Percentiles rank a stretch among this genome's conserved stretches.
phyloP scores from a whole-genome alignment of 2,113 vertebrate species.

The Cercopithecus mona region DNA sequence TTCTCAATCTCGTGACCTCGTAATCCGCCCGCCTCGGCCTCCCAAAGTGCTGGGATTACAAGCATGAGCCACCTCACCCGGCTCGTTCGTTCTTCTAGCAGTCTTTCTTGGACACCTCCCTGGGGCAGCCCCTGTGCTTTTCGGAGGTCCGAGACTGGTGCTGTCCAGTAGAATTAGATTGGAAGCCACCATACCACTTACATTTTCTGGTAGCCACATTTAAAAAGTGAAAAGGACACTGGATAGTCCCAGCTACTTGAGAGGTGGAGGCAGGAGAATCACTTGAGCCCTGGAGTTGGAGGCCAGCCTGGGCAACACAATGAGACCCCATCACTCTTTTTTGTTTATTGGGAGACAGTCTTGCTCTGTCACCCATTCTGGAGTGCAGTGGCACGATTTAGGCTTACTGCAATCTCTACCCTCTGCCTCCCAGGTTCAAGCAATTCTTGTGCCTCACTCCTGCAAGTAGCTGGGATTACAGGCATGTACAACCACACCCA shows the following conservation, averaged over 20 bases:
- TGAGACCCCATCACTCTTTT: not conserved
- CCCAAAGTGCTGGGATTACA: too few relatives aligned
- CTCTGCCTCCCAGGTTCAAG: too few relatives aligned
- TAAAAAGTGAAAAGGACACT: not conserved
- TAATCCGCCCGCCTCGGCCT: too few relatives aligned
- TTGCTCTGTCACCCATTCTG: too few relatives aligned
- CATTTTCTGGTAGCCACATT: not conserved
- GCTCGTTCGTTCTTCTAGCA: not conserved
- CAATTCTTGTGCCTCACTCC: too few relatives aligned
- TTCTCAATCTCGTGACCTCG: too few relatives aligned
- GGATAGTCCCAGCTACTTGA: not conserved
- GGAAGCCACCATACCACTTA: accelerated
- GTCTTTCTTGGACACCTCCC: not conserved
- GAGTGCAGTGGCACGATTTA: too few relatives aligned
- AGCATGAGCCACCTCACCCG: too few relatives aligned
- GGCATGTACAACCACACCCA: too few relatives aligned
- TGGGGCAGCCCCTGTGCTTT: not conserved
- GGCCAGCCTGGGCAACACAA: not conserved
- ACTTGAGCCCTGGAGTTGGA: not conserved
- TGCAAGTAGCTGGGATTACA: too few relatives aligned
- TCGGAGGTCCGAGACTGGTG: not conserved
- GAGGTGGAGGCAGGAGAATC: not conserved
- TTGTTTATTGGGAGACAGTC: too few relatives aligned
- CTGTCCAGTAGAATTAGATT: not conserved
- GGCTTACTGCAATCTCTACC: too few relatives aligned